Evolutionary conservation across 92 coral and sea anemone genomes (phyloP).

Genomic region (Umimayanthus kanabou): DNA sequence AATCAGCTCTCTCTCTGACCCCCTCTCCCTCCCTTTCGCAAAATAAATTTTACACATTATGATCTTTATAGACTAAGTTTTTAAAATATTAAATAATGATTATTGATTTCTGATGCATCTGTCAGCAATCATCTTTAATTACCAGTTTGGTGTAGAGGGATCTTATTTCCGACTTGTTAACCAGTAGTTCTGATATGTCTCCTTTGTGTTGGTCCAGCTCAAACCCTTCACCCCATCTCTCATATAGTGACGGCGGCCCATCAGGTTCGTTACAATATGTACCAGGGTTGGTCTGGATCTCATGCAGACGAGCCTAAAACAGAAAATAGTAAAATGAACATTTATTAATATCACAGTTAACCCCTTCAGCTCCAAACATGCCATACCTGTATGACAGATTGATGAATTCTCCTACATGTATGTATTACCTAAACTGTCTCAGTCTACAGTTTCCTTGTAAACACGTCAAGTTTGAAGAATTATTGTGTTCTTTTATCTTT

Average conservation of each 20-base stretch:
- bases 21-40: too few relatives aligned
- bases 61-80: too few relatives aligned
- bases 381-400: too few relatives aligned
- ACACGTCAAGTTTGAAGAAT: too few relatives aligned
- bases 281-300: conserved; percentile 93
- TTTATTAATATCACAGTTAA: background rate
- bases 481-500: too few relatives aligned
- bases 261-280: conserved; percentile 95
- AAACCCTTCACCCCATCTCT: conserved; percentile 81
- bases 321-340: background rate
- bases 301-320: conserved; percentile 86
- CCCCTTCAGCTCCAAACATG: background rate
- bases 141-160: conserved; percentile 93
- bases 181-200: conserved; percentile 94
- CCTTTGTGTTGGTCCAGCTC: conserved; percentile 91
- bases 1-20: too few relatives aligned
- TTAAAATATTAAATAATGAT: background rate
- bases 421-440: too few relatives aligned
- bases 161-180: conserved; percentile 91
- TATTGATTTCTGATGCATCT: too few relatives aligned
- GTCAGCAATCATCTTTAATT: conserved; percentile 8
- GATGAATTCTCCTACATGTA: too few relatives aligned
- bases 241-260: conserved; percentile 75
- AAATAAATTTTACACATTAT: too few relatives aligned
- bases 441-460: too few relatives aligned